phyloP scores from a whole-genome alignment of 2,113 vertebrate genomes.

The Protobothrops mucrosquamatus region DNA sequence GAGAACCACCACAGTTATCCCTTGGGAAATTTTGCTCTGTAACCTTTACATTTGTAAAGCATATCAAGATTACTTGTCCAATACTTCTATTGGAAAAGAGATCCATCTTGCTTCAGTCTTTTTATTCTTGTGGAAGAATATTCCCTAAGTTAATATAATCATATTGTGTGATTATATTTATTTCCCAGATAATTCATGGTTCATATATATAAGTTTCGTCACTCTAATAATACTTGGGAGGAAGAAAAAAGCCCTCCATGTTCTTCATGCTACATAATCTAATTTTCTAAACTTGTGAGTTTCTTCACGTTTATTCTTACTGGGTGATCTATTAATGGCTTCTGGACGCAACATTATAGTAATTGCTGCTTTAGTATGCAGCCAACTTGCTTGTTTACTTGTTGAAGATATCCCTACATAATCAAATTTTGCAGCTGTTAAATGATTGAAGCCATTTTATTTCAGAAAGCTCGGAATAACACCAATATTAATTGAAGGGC shows the following conservation, averaged over 20 bases:
- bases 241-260: neutral
- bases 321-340: neutral
- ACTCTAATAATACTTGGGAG: neutral
- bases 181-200: neutral
- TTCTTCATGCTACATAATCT: neutral
- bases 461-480: neutral
- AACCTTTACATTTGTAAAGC: slow-evolving; percentile 35
- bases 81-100: slow-evolving; percentile 33
- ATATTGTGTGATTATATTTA: neutral
- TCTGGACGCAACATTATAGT: neutral
- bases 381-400: neutral
- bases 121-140: neutral
- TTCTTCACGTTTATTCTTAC: neutral
- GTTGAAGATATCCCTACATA: neutral
- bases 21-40: slow-evolving; percentile 21
- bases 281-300: neutral
- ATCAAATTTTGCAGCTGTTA: neutral
- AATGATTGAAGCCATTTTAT: neutral
- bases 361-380: neutral
- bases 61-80: slow-evolving; percentile 32
- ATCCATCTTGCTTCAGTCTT: slow-evolving; percentile 35
- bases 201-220: neutral
- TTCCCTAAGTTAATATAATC: neutral
- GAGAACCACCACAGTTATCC: neutral
- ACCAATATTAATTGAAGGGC: neutral